Conservation (phyloP, 1,140 invertebrate genomes). For the Dendrolimus punctatus region DNA sequence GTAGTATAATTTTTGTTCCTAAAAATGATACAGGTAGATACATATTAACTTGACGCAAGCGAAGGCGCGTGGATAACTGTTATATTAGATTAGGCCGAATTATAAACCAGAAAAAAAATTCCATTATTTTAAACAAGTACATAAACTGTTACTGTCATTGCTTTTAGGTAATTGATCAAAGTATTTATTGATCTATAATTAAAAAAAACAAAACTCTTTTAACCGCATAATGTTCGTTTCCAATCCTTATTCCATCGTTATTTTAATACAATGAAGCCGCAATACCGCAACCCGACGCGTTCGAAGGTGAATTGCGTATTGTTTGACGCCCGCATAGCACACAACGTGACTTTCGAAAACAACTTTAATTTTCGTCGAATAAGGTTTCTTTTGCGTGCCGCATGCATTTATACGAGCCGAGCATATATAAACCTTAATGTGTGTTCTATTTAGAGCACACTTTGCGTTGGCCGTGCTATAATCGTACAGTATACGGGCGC, state of each 20-base stretch:
- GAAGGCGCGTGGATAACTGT: no score
- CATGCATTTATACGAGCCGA: slow-evolving; percentile 7
- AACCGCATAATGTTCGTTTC: slow-evolving; percentile 46
- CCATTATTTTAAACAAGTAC: no score
- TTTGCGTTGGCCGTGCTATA: slow-evolving; percentile 14
- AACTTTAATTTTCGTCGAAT: slow-evolving; percentile 50
- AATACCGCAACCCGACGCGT: slow-evolving; percentile 66
- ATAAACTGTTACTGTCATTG: no score
- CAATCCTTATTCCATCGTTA: slow-evolving; percentile 58
- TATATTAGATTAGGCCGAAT: no score
- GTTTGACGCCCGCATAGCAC: slow-evolving; percentile 56
- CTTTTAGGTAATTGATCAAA: slow-evolving; percentile 4
- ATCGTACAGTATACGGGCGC: slow-evolving; percentile 40
- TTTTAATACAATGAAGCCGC: slow-evolving; percentile 68
- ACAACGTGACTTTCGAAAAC: slow-evolving; percentile 54
- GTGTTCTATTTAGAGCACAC: slow-evolving; percentile 16
- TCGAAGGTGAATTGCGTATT: slow-evolving; percentile 71
- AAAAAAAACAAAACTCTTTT: slow-evolving; percentile 44
- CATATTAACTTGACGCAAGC: no score
- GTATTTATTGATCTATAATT: slow-evolving; percentile 22
- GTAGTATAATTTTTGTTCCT: no score
- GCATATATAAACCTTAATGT: slow-evolving; percentile 23
- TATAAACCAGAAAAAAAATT: no score
- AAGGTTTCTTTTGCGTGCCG: slow-evolving; percentile 50
- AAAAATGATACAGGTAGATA: no score